A percentile compares a stretch with the other conserved stretches of the same genome.
phyloP scores from a whole-genome alignment of 2,113 vertebrate genomes.

The Eidolon helvum region DNA sequence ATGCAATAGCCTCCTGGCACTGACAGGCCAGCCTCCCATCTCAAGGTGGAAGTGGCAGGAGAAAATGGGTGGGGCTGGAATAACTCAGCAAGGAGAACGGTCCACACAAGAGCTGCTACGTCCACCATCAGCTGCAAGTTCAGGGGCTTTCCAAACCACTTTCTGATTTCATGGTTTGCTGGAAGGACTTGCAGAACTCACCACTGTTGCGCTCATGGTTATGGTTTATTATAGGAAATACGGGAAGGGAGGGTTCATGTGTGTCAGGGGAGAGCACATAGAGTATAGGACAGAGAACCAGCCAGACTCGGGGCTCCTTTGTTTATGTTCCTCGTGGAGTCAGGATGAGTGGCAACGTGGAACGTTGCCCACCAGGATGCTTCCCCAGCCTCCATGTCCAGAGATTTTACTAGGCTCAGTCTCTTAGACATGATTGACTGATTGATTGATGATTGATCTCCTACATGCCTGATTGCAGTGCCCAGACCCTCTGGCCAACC shows the following conservation, averaged over 20 bases:
- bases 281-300: neutral
- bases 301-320: neutral
- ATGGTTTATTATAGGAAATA: neutral
- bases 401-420: neutral
- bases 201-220: neutral
- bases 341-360: neutral
- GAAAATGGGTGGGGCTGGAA: too few species aligned
- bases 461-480: neutral
- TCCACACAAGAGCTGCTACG: neutral
- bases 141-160: neutral
- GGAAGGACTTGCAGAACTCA: neutral
- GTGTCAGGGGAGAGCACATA: neutral
- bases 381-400: neutral
- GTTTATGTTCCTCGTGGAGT: neutral
- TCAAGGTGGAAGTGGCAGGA: neutral
- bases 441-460: neutral
- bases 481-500: neutral
- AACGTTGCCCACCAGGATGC: neutral
- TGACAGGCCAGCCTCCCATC: neutral
- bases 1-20: neutral
- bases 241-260: neutral
- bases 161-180: rapidly evolving
- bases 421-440: rapidly evolving
- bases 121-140: neutral
- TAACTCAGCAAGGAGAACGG: neutral